These are phyloP conservation scores for Ctenopoma kingsleyae DNA, from an alignment of 2,797 vertebrate genomes.

Conservation along the genomic window DNA sequence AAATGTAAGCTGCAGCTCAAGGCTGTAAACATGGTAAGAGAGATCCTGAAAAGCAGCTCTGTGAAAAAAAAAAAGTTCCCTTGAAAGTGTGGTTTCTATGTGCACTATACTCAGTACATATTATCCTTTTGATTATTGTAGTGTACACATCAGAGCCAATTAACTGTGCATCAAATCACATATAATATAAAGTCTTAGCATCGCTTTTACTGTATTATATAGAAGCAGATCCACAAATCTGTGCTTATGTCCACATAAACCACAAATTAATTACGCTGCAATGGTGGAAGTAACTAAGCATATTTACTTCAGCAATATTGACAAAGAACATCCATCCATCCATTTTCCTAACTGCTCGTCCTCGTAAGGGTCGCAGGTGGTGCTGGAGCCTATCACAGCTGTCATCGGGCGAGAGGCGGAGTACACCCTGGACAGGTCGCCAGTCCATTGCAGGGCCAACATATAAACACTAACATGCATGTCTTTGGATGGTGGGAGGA, in stretches of 20 bases:
- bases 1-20: conserved; percentile 46
- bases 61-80: neutral
- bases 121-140: conserved; percentile 14
- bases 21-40: conserved; percentile 43
- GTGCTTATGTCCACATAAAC: neutral
- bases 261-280: neutral
- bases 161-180: conserved; percentile 17
- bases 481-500: no score
- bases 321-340: no score
- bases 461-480: no score
- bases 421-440: no score
- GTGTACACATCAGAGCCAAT: conserved; percentile 4
- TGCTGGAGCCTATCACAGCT: no score
- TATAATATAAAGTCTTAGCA: neutral
- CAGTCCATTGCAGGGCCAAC: no score
- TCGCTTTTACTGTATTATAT: conserved; percentile 2
- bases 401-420: no score
- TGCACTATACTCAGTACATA: neutral
- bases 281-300: neutral
- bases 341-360: no score
- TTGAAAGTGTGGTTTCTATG: neutral
- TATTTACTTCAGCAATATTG: neutral
- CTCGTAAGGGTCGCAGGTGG: no score
- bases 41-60: conserved; percentile 36
- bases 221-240: neutral